Percentiles rank a stretch among this genome's conserved stretches.
These are phyloP conservation scores for Belonocnema kinseyi DNA, from an alignment of 1,140 invertebrate genomes.

Conservation along the genomic window DNA sequence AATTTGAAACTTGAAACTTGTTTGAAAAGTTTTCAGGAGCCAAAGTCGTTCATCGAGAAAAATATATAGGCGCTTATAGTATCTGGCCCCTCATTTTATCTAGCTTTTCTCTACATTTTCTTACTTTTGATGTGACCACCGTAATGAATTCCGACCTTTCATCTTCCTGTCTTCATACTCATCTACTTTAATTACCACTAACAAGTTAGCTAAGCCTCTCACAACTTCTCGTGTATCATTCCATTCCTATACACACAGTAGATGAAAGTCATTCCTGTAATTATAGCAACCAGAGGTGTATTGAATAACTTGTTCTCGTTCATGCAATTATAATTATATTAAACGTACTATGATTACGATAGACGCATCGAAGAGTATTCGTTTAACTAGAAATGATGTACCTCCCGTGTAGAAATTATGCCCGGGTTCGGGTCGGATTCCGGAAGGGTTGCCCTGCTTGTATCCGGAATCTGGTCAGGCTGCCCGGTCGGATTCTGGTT, in stretches of 20 bases:
- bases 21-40: no score
- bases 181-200: conserved; percentile 12
- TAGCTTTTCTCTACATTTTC: not conserved
- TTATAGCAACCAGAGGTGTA: conserved; percentile 11
- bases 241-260: conserved; percentile 14
- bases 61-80: no score
- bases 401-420: no score
- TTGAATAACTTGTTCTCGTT: not conserved
- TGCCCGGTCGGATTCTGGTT: no score
- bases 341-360: not conserved
- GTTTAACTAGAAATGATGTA: no score
- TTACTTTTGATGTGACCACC: not conserved
- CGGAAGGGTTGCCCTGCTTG: no score
- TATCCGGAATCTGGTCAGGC: no score
- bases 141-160: not conserved
- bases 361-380: not conserved
- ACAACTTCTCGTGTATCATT: conserved; percentile 17
- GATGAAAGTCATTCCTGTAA: conserved; percentile 14
- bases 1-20: no score
- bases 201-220: conserved; percentile 13
- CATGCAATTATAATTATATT: conserved; percentile 8
- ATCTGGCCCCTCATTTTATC: no score
- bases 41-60: no score
- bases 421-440: no score
- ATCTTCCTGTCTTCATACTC: not conserved